Conservation (phyloP, 2,113 vertebrate species). For the Chelonoidis abingdonii region DNA sequence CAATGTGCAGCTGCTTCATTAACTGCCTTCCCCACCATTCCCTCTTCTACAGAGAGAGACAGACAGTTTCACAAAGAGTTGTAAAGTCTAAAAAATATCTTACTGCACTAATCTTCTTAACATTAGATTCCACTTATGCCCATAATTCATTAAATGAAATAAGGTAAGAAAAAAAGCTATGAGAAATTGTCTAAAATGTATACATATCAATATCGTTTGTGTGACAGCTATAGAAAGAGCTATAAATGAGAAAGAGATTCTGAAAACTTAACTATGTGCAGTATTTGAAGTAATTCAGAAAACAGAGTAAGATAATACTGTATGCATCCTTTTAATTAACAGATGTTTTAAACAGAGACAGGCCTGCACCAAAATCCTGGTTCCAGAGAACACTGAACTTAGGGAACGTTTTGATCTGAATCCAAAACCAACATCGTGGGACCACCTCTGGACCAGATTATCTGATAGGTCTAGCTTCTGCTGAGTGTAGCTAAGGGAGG, state of each 20-base stretch:
- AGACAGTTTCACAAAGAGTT: rapidly evolving
- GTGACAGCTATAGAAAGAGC: not conserved
- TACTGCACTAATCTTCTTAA: not conserved
- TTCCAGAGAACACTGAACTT: not conserved
- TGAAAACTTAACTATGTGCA: not conserved
- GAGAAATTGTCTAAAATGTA: not conserved
- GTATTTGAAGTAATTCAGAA: not conserved
- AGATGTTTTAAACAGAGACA: not conserved
- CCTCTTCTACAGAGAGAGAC: rapidly evolving
- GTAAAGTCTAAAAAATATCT: not conserved
- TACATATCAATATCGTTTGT: not conserved
- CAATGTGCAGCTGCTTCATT: not conserved
- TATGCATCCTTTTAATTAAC: not conserved
- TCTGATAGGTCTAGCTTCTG: not conserved
- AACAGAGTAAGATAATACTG: not conserved
- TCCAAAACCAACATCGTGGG: not conserved
- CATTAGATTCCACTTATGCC: not conserved
- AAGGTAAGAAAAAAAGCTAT: not conserved
- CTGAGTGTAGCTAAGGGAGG: not conserved
- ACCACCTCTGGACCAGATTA: not conserved
- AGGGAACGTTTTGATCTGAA: not conserved
- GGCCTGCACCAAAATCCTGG: not conserved
- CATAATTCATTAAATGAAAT: not conserved
- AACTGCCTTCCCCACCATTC: not conserved
- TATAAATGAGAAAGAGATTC: not conserved